Percentiles rank a stretch among this genome's conserved stretches.
phyloP scores from a whole-genome alignment of 2,888 invertebrate species.

The Parnassius smintheus region DNA sequence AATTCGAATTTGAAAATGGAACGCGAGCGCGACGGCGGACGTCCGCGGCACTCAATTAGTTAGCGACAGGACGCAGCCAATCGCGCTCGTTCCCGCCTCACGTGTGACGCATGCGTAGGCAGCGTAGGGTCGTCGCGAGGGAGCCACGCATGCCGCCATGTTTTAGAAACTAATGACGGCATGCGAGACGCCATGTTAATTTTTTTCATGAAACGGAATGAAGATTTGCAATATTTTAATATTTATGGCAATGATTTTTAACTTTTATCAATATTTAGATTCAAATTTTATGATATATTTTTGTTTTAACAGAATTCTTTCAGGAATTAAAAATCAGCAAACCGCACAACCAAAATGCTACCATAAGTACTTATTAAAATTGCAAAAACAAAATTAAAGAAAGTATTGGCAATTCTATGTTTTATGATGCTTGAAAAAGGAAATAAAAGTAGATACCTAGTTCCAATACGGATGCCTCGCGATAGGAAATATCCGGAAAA shows the following conservation, averaged over 20 bases:
- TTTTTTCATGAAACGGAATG: conserved; percentile 8
- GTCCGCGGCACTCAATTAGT: conserved; percentile 68
- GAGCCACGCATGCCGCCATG: conserved; percentile 27
- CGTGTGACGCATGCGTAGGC: conserved; percentile 36
- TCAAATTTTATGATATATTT: no score
- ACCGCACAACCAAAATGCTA: no score
- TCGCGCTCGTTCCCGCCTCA: conserved; percentile 59
- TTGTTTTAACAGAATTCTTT: no score
- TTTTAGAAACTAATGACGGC: conserved; percentile 25
- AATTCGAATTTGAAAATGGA: conserved; percentile 36
- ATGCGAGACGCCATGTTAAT: conserved; percentile 21
- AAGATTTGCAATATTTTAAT: neutral
- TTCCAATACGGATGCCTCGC: neutral
- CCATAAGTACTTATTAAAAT: no score
- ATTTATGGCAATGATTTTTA: no score
- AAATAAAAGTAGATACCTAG: neutral
- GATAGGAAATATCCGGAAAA: conserved; percentile 8
- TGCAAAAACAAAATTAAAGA: no score
- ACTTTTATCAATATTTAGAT: no score
- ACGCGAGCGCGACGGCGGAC: conserved; percentile 59
- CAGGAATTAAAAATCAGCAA: no score
- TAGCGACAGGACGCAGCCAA: conserved; percentile 69
- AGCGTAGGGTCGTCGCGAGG: conserved; percentile 25
- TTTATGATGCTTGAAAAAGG: no score
- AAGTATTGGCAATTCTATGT: neutral